phyloP scores from a whole-genome alignment of 2,888 invertebrate species.

The Mythimna impura region DNA sequence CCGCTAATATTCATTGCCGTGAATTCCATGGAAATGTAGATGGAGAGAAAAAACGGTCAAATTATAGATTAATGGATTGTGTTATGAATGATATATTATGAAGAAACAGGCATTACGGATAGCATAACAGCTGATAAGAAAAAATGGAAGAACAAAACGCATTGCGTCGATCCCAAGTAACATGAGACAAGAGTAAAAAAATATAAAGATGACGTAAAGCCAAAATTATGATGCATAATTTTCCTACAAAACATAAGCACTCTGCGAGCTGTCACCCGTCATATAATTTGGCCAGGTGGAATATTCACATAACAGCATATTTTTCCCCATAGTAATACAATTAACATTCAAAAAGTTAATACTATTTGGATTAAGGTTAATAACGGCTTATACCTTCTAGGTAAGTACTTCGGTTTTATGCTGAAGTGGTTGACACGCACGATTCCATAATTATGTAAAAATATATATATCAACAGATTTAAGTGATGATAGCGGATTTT shows the following conservation, averaged over 20 bases:
- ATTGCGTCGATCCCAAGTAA: too few species aligned
- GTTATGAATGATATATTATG: too few species aligned
- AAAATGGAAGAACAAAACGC: too few species aligned
- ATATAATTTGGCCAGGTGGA: neutral
- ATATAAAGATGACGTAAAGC: neutral
- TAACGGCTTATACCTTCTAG: neutral
- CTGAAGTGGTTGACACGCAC: constrained; percentile 5
- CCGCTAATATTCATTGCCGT: too few species aligned
- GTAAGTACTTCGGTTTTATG: neutral
- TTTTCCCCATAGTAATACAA: neutral
- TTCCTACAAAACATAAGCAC: neutral
- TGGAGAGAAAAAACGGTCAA: too few species aligned
- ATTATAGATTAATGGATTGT: too few species aligned
- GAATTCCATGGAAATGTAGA: too few species aligned
- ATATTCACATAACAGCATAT: neutral
- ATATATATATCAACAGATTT: neutral
- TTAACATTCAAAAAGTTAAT: neutral
- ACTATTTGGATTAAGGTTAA: constrained; percentile 18
- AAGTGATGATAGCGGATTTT: neutral
- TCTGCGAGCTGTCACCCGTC: neutral
- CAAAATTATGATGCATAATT: neutral
- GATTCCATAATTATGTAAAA: neutral
- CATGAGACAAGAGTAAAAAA: too few species aligned
- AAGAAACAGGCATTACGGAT: too few species aligned
- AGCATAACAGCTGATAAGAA: too few species aligned